Base-by-base conservation (phyloP, 1,140 invertebrate species). In the Zelostemma sp. region DNA sequence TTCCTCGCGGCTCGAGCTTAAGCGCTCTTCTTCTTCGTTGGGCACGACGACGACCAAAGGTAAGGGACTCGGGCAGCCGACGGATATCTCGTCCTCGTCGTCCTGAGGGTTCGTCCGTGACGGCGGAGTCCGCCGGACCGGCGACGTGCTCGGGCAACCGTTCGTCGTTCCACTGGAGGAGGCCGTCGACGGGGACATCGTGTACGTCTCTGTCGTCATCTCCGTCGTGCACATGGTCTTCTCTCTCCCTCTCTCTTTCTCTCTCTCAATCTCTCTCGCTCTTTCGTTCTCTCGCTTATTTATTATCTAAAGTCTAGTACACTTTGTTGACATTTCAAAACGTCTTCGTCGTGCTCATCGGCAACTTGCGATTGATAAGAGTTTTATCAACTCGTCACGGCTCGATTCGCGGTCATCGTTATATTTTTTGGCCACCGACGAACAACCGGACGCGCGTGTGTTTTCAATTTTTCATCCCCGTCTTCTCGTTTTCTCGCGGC, bases 41-140 rank as follows among this genome's bases (percentile, higher is more conserved):
- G 75, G 74, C 0, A 76, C 57, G 3, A 69, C 74, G 0, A 82
- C 79, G 0, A 85, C 75, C 2, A 84, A 71, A 0, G 87, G 88
- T 76, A 89, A 59, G 1, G 91, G 91, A 64, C 90, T 91, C 15
- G 91, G 91, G 68, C 91, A 91, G 1, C 91, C 91, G 2, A 92
- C 91, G 74, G 90, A 91, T 61, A 92, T 92, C 80, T 92, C 91
- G 75, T 88, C 89, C 68, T 88, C 89, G 77, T 85, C 88, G 74
- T 86, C 87, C 70, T 80, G 84, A 57, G 50, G 63, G 12, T 78
- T 67, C 49, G 43, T 55, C 16, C 66, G 60, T 38, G 67, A 71
- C 31, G 73, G 57, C 0, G 49, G 61, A n/a, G 58, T 31, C 8
- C 64, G 74, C 1, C 68, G 72, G 28, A 17, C 41, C 43, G 50